These are phyloP conservation scores for Gastracanthus pulcherrimus DNA, from an alignment of 2,888 invertebrate genomes.

Conservation along the genomic window DNA sequence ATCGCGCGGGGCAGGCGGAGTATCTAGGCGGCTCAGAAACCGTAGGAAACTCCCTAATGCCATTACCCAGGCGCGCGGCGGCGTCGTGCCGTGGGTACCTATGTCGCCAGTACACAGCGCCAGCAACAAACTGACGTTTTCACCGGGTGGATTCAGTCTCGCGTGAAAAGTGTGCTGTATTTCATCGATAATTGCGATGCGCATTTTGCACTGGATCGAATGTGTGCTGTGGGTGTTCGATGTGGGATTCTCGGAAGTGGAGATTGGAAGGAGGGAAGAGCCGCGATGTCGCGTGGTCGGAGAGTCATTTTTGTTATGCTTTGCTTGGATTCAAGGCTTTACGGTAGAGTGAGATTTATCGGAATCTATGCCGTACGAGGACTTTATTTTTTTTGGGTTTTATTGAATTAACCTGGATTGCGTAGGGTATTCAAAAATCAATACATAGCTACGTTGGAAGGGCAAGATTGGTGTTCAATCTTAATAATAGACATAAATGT, in stretches of 20 bases:
- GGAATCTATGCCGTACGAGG: not conserved
- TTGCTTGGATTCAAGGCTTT: constrained; percentile 41
- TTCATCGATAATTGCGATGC: not conserved
- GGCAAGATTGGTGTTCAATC: too few relatives aligned
- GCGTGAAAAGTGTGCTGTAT: constrained; percentile 42
- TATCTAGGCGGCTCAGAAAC: constrained; percentile 69
- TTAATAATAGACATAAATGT: too few relatives aligned
- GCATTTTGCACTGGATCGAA: not conserved
- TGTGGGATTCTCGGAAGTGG: too few relatives aligned
- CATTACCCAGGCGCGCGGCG: constrained; percentile 62
- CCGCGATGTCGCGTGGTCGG: too few relatives aligned
- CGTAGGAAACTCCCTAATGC: constrained; percentile 66
- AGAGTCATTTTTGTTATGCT: not conserved
- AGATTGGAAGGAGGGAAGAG: not conserved
- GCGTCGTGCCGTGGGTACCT: not conserved
- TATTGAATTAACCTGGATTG: not conserved
- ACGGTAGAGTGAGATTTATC: not conserved
- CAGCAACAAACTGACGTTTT: too few relatives aligned
- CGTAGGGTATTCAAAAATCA: not conserved
- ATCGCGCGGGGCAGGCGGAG: constrained; percentile 40
- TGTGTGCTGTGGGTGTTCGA: not conserved
- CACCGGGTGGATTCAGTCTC: not conserved
- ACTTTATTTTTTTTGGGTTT: not conserved
- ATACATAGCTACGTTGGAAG: too few relatives aligned
- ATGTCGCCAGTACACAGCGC: too few relatives aligned